Percentiles rank a stretch among this genome's conserved stretches.
phyloP scores from a whole-genome alignment of 2,797 vertebrate species.

The Antennarius maculatus region DNA sequence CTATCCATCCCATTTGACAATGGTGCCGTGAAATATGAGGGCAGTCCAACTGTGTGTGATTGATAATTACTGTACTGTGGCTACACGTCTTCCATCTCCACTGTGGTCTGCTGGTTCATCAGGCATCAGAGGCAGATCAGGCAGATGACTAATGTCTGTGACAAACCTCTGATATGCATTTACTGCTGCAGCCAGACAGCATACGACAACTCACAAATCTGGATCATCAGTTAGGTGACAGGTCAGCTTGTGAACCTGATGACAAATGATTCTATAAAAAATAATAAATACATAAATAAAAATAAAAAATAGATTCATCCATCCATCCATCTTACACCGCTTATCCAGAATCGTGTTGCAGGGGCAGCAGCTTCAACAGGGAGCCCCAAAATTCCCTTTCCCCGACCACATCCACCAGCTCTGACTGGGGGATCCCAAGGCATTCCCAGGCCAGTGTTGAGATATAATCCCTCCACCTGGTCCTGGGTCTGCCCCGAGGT shows the following conservation, averaged over 20 bases:
- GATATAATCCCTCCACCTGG: too few species aligned
- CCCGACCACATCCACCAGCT: too few species aligned
- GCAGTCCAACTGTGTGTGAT: slow-evolving; percentile 56
- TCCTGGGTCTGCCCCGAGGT: too few species aligned
- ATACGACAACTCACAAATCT: slow-evolving; percentile 34
- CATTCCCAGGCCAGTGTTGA: too few species aligned
- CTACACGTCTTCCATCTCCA: slow-evolving; percentile 60
- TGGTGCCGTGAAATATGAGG: slow-evolving; percentile 55
- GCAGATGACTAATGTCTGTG: slow-evolving; percentile 63
- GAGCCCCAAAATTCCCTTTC: too few species aligned
- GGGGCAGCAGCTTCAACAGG: too few species aligned
- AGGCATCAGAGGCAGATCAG: slow-evolving; percentile 64
- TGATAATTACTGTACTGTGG: slow-evolving; percentile 73
- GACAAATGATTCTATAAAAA: slow-evolving; percentile 35
- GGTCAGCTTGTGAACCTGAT: slow-evolving; percentile 37
- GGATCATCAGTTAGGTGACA: slow-evolving; percentile 56
- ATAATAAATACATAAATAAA: too few species aligned
- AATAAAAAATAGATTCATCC: too few species aligned
- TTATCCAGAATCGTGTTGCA: too few species aligned
- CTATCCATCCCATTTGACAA: slow-evolving; percentile 54
- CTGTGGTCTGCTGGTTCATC: slow-evolving; percentile 68
- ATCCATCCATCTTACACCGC: too few species aligned
- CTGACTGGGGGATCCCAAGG: too few species aligned
- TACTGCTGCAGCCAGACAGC: slow-evolving; percentile 34
- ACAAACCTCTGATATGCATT: slow-evolving; percentile 40